Evolutionary conservation across 2,113 vertebrate species (phyloP).

Genomic region (Cyanoramphus novaezelandiae): DNA sequence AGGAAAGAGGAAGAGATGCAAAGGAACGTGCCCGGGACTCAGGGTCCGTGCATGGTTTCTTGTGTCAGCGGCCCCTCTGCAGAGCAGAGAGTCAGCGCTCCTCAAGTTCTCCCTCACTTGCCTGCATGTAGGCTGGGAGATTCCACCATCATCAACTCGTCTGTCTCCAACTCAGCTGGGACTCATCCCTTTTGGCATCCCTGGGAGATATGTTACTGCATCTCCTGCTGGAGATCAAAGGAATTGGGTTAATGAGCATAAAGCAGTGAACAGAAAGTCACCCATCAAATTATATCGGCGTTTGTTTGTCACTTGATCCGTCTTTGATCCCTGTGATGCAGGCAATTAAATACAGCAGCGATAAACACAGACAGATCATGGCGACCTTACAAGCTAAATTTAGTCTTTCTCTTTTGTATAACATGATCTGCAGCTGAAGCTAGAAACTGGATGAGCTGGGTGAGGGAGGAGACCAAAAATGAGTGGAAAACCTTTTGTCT

Average conservation of each 20-base stretch:
- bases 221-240: constrained; percentile 28
- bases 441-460: not conserved
- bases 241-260: constrained; percentile 32
- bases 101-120: not conserved
- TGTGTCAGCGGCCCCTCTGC: not conserved
- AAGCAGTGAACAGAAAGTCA: not conserved
- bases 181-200: not conserved
- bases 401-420: not conserved
- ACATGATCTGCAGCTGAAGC: not conserved
- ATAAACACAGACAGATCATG: not conserved
- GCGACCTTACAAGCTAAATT: not conserved
- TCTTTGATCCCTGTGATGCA: not conserved
- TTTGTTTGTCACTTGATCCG: not conserved
- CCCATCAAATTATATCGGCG: not conserved
- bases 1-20: not conserved
- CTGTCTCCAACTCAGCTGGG: not conserved
- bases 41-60: not conserved
- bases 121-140: not conserved
- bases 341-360: not conserved
- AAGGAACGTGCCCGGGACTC: not conserved
- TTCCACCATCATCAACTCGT: fast-evolving
- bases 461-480: not conserved
- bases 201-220: not conserved
- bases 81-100: not conserved
- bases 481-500: not conserved